Evolutionary conservation across 2,113 vertebrate genomes (phyloP), one percentile per base, ranked within the genome.

Genomic region (Balaeniceps rex): DNA sequence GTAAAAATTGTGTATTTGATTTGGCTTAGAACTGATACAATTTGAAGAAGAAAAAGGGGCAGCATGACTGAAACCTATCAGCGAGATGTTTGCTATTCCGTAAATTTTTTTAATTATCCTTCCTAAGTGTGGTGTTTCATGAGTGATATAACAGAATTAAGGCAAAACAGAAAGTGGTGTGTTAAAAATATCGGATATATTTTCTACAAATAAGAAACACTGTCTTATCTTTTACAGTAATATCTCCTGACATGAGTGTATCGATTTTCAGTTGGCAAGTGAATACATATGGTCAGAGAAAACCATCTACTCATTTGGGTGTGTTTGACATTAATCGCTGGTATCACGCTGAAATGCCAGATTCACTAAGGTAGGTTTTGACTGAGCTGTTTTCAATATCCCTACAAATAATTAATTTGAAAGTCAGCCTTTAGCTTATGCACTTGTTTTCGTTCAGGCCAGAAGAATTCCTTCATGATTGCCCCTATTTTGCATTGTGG

Each of bases 311-410:
- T 23, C 99, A 98, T 65, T 93, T 99, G 36, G 99, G 99, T 4
- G 98, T 99, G 42, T 99, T 99, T 97, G 99, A 99, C 95, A 99
- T 99, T 94, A 99, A 99, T 97, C 98, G 99, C 58, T 99, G 99
- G 99, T 99, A 99, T 97, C 99, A 99, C 19, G 99, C 99, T 58
- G 99, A 99, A 91, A 99, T 99, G 99, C 99, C 99, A 33, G 99
- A 99, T 95, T 99, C 99, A 7, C 98, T 99, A 80, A 99, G 99
- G 99, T 99, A 98, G 69, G 36, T 57, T 38, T 57, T 24, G 21
- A 5, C 28, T 26, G 23, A 18, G 12, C 78, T 69, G 16, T 22
- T 93, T 61, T 87, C 69, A 49, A 1, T 52, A 63, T 57, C 34
- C 12, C 34, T 55, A 11, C 90, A 34, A 74, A 68, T 31, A 36